Base-by-base conservation (phyloP, 2,797 vertebrate genomes). In the Euphonia xanthogaster region DNA sequence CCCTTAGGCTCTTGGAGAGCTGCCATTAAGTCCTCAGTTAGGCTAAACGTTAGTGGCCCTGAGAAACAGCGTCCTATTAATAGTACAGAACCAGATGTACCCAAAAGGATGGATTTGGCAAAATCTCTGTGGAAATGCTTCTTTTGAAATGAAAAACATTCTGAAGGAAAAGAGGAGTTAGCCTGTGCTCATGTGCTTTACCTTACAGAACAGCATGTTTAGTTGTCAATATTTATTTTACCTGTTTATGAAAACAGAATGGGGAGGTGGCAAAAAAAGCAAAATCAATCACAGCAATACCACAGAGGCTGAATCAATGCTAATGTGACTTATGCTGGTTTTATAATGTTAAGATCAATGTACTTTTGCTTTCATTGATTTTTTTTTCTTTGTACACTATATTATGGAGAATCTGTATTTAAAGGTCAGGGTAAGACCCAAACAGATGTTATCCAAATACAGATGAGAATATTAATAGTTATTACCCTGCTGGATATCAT, bases 41-140 rank as follows among this genome's bases (percentile, higher is more conserved):
- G 50, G 78, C 87, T 94, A 65, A 77, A 96, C 27, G 62, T 83
- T 95, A 72, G 75, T 80, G 94, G 89, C 84, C 91, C 93, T 92
- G 65, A 76, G 71, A 91, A 94, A 48, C 81, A 93, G 78, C 0
- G 0, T 89, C 28, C 91, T 94, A 84, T 93, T 90, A 82, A 92
- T 95, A 95, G 92, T 6, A 63, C 61, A 91, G 94, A 86, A 95
- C 78, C 89, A 94, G 84, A 91, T 86, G 91, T 96, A 94, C 94
- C 87, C 76, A 66, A 35, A 77, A 66, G 62, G 47, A 61, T 75
- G 68, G 51, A 44, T 74, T 89, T 94, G 88, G 84, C 84, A 92
- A 91, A 87, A 82, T 53, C 81, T 89, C n/a, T 3, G 27, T 62
- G 72, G 53, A 87, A 66, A 9, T 51, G n/a, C 33, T 82, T 80